Percentiles rank a stretch among this genome's conserved stretches.
Evolutionary conservation across 2,113 vertebrate species (phyloP).

Genomic region (Aix galericulata): DNA sequence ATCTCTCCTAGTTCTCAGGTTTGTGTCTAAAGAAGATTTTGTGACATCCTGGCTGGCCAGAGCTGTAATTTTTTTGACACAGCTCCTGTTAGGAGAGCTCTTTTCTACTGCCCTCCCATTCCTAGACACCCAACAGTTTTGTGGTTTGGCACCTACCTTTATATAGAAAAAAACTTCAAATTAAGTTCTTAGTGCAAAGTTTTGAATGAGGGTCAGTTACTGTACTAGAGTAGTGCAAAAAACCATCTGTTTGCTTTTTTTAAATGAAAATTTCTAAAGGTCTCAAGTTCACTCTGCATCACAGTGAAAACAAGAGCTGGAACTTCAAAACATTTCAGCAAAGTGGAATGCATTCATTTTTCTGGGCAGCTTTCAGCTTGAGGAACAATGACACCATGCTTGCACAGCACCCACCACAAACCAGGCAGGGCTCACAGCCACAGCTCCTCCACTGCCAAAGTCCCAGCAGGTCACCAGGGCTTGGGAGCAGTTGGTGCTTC

Average conservation of each 20-base stretch:
- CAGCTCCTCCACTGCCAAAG: accelerated
- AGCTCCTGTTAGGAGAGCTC: neutral
- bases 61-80: neutral
- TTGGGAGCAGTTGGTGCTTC: neutral
- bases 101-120: neutral
- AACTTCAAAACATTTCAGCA: neutral
- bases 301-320: neutral
- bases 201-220: neutral
- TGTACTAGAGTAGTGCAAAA: neutral
- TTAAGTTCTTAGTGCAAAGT: neutral
- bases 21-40: neutral
- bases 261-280: neutral
- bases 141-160: constrained; percentile 2
- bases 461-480: too few species aligned
- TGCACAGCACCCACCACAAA: neutral
- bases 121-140: neutral
- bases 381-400: accelerated
- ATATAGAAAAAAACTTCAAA: neutral
- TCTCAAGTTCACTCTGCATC: neutral
- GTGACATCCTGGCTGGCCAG: neutral
- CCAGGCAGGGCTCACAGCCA: neutral
- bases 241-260: neutral
- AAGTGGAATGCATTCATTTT: neutral
- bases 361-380: neutral
- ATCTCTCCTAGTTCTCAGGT: neutral